Conservation (phyloP, 2,888 invertebrate species). For the Dendrolimus pini region DNA sequence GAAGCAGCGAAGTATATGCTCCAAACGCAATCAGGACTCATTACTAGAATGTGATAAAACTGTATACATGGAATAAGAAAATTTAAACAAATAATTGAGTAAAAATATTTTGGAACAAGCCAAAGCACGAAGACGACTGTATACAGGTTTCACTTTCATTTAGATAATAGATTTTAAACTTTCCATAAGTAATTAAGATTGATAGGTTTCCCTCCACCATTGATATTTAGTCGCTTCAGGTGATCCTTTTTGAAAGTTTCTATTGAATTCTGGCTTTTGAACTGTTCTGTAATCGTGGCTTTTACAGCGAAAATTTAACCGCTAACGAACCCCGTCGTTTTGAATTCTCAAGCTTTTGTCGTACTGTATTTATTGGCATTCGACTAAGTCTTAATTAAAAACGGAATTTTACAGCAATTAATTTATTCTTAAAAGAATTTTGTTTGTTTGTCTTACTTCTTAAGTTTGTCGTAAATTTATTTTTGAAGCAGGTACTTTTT, state of each 20-base stretch:
- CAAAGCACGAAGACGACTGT: conserved; percentile 13
- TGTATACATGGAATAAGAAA: too few relatives aligned
- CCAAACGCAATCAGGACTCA: too few relatives aligned
- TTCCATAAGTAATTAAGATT: conserved; percentile 53
- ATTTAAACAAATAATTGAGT: too few relatives aligned
- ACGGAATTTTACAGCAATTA: neutral
- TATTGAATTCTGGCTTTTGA: conserved; percentile 3
- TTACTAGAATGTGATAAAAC: too few relatives aligned
- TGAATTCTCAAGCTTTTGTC: neutral
- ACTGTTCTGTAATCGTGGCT: neutral
- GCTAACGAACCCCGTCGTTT: neutral
- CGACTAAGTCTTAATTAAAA: too few relatives aligned
- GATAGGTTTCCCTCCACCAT: conserved; percentile 32
- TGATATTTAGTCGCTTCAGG: conserved; percentile 32
- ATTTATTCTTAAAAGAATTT: too few relatives aligned
- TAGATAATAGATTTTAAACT: conserved; percentile 51
- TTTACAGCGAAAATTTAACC: neutral
- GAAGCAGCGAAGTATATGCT: too few relatives aligned
- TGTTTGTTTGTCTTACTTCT: too few relatives aligned
- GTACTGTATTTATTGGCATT: neutral
- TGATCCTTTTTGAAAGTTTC: conserved; percentile 12
- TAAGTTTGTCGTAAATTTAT: too few relatives aligned
- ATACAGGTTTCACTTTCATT: conserved; percentile 36
- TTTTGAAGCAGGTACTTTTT: too few relatives aligned
- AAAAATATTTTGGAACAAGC: too few relatives aligned